Conservation (phyloP, 1,140 invertebrate genomes). For the Holcopasites calliopsidis region DNA sequence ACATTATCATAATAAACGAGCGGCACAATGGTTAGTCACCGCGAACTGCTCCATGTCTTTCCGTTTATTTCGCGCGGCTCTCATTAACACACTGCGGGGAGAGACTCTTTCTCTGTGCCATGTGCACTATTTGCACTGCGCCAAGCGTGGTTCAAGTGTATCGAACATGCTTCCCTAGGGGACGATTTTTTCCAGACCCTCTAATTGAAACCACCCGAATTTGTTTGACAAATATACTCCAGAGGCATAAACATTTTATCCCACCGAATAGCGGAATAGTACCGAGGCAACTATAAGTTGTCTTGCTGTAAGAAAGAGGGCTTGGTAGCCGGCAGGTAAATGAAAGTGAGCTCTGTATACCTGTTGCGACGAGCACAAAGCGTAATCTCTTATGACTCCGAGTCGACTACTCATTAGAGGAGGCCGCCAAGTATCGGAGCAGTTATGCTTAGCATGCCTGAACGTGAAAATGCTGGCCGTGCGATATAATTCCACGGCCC, state of each 20-base stretch:
- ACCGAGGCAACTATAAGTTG: background rate
- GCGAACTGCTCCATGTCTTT: constrained; percentile 48
- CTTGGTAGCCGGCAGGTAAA: constrained; percentile 41
- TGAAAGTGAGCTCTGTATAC: constrained; percentile 42
- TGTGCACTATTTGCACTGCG: constrained; percentile 48
- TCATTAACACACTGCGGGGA: constrained; percentile 57
- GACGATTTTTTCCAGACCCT: constrained; percentile 37
- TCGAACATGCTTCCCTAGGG: constrained; percentile 20
- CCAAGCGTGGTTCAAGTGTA: constrained; percentile 40
- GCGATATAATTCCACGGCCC: constrained; percentile 2
- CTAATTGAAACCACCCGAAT: background rate
- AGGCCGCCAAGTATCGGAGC: constrained; percentile 16
- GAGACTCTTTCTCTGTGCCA: constrained; percentile 34
- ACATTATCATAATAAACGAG: constrained; percentile 65
- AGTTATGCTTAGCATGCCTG: background rate
- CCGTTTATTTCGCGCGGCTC: constrained; percentile 47
- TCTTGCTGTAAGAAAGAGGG: background rate
- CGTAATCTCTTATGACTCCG: constrained; percentile 67
- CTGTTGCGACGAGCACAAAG: constrained; percentile 44
- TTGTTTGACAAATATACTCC: too few relatives aligned
- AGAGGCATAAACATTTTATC: background rate
- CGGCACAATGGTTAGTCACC: constrained; percentile 51
- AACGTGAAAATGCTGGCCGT: background rate
- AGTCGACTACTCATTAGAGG: constrained; percentile 61
- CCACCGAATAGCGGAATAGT: too few relatives aligned